Evolutionary conservation across 2,888 invertebrate species (phyloP).

Genomic region (Dicycla oo): DNA sequence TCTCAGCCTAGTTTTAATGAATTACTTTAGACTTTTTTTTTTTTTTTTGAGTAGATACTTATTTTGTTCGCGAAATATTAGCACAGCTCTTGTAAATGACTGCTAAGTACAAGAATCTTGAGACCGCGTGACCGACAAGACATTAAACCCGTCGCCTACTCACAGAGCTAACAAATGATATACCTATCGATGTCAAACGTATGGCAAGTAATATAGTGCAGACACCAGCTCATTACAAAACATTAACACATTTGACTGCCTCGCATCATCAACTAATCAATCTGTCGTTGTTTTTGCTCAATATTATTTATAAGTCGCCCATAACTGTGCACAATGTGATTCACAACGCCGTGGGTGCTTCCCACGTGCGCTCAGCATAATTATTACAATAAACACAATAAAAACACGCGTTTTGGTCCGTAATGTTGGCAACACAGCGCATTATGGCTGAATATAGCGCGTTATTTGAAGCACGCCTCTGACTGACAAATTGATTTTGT

Average conservation of each 20-base stretch:
- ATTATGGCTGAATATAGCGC: conserved; percentile 55
- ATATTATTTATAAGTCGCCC: conserved; percentile 64
- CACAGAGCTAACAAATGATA: conserved; percentile 20
- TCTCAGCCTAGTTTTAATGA: too few species aligned
- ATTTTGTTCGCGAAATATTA: conserved; percentile 16
- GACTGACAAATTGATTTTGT: conserved; percentile 56
- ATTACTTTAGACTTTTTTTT: too few species aligned
- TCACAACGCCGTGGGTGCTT: conserved; percentile 73
- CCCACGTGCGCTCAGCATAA: conserved; percentile 68
- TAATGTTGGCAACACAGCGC: conserved; percentile 56
- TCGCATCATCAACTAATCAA: conserved; percentile 63
- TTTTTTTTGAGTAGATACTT: too few species aligned
- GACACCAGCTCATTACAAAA: conserved; percentile 64
- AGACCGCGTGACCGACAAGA: neutral
- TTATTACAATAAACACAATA: conserved; percentile 72
- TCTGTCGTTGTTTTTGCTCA: conserved; percentile 66
- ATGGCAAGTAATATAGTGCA: conserved; percentile 48
- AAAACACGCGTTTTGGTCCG: conserved; percentile 68
- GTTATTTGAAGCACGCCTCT: conserved; percentile 46
- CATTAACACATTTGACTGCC: conserved; percentile 66
- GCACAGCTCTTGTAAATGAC: conserved; percentile 13
- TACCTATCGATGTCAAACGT: conserved; percentile 41
- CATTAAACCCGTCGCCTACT: conserved; percentile 41
- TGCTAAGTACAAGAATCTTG: conserved; percentile 12
- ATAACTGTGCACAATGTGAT: conserved; percentile 64